Conservation (phyloP, 1,140 invertebrate genomes). For the Archivesica marissinica region DNA sequence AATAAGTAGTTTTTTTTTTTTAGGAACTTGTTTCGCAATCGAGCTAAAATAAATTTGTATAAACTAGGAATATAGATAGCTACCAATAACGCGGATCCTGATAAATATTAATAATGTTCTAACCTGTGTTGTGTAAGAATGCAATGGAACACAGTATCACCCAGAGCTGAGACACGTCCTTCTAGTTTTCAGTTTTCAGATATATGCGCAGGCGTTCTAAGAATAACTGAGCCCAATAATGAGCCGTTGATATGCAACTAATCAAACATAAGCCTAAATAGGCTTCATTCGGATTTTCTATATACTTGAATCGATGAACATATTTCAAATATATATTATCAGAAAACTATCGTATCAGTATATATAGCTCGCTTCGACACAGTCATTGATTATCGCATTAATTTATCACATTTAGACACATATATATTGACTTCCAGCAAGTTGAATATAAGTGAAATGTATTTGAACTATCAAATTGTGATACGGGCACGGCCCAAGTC, state of each 20-base stretch:
- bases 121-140: neutral
- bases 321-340: conserved; percentile 21
- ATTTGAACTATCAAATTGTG: conserved; percentile 1
- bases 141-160: neutral
- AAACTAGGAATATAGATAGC: too few species aligned
- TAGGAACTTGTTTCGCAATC: too few species aligned
- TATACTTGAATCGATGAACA: conserved; percentile 11
- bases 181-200: neutral
- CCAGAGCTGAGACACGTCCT: neutral
- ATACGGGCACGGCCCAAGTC: neutral
- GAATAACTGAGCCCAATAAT: neutral
- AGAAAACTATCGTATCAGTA: conserved; percentile 23
- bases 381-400: neutral
- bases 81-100: too few species aligned
- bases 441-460: neutral
- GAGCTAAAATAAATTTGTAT: too few species aligned
- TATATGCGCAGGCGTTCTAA: neutral
- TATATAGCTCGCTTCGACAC: neutral
- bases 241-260: neutral
- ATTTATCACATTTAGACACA: conserved; percentile 28
- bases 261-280: neutral
- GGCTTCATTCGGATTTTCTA: conserved; percentile 11
- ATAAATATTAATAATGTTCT: neutral
- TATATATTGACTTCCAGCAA: neutral
- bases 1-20: too few species aligned